phyloP scores from a whole-genome alignment of 1,140 invertebrate genomes.

The Pseudomyrmex dendroicus region DNA sequence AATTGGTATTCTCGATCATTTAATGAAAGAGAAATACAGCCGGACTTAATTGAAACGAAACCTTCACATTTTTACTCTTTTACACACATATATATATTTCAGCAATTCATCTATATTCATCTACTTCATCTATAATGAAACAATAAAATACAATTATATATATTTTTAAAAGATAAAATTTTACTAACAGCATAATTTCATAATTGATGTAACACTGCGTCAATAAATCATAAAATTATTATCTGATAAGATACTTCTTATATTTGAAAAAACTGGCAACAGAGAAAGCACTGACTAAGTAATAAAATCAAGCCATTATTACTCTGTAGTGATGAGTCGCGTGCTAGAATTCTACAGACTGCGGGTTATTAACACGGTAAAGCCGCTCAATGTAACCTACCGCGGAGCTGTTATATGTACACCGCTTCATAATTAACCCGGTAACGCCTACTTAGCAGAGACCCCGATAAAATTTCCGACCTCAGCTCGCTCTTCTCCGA shows the following conservation, averaged over 20 bases:
- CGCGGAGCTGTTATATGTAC: conserved; percentile 53
- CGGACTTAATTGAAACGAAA: background rate
- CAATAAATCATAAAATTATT: background rate
- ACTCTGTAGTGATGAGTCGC: background rate
- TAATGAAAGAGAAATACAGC: background rate
- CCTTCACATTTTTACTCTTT: too few relatives aligned
- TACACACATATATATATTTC: too few relatives aligned
- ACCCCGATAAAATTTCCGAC: conserved; percentile 59
- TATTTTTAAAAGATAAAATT: background rate
- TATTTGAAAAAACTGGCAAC: background rate
- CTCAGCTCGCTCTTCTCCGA: background rate
- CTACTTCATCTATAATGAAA: background rate
- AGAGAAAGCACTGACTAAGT: background rate
- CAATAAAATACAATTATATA: background rate
- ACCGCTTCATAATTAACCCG: conserved; percentile 60
- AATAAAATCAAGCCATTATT: background rate
- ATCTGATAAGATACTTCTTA: background rate
- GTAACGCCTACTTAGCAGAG: conserved; percentile 69
- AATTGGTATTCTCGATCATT: background rate
- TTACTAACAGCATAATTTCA: background rate
- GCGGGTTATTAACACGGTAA: background rate
- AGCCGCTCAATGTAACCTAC: conserved; percentile 40
- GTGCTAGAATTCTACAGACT: background rate
- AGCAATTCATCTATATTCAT: too few relatives aligned
- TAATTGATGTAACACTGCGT: background rate